Base-by-base conservation (phyloP, 2,113 vertebrate species). In the Mesembrinibis cayennensis region DNA sequence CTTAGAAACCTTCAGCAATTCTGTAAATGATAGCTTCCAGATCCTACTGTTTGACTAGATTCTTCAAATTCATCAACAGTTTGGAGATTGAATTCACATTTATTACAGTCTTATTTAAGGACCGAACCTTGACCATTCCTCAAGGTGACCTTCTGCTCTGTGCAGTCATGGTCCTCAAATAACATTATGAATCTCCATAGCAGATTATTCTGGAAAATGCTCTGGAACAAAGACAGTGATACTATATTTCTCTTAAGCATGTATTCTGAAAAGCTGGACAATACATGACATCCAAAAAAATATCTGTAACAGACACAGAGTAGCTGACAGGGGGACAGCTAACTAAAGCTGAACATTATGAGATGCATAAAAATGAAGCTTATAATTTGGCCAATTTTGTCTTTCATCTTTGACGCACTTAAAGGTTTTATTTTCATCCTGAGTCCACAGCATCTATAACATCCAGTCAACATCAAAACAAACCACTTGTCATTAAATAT, bases 401-500 rank as follows among this genome's bases (percentile, higher is more conserved):
- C 73, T 96, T 93, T 93, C 59, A 70, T 90, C 52, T 90, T 69
- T 62, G 30, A 87, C 3, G 13, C 0, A 0, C 59, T 90, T 87
- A 84, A 92, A 84, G 55, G 23, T 87, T 91, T 93, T 62, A 56
- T 84, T 92, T 96, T 91, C 65, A 93, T 73, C 53, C 50, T 66
- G 49, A 78, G 26, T 73, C 26, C 45, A n/a, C 1, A 3, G 23
- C 81, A 91, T 52, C 44, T 77, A 26, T 78, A 87, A 65, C 40
- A 87, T 58, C 26, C 53, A 92, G 45, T 56, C 72, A 90, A 77
- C 73, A 87, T 93, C 69, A 93, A 93, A 91, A 91, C 34, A 87
- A 87, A 49, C 72, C 77, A 38, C 40, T 84, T 87, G 36, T 81
- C 49, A 70, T 95, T 84, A 95, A 83, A 95, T 90, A 95, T 82